Evolutionary conservation across 2,888 invertebrate species (phyloP).

Genomic region (Harmothoe impar): DNA sequence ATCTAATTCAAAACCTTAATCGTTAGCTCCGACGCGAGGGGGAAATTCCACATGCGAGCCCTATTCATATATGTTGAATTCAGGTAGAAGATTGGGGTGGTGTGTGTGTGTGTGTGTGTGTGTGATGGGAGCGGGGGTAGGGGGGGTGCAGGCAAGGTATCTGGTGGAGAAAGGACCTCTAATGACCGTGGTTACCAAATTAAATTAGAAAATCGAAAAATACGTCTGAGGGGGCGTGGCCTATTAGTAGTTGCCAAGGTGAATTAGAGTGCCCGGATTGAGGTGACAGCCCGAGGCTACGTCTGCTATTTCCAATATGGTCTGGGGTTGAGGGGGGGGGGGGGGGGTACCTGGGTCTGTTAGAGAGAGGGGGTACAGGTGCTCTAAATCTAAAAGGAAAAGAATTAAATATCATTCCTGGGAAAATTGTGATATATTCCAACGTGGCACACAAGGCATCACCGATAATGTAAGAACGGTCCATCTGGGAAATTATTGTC

Average conservation of each 20-base stretch:
- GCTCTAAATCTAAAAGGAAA: too few relatives aligned
- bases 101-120: too few relatives aligned
- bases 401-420: too few relatives aligned
- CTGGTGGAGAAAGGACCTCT: background rate
- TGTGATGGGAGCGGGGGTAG: too few relatives aligned
- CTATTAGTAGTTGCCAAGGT: constrained; percentile 13
- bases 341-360: background rate
- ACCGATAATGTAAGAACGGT: too few relatives aligned
- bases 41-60: constrained; percentile 13
- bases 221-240: constrained; percentile 5
- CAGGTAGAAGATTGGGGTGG: background rate
- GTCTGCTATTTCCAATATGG: background rate
- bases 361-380: background rate
- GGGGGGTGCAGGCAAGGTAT: background rate
- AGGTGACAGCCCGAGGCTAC: background rate
- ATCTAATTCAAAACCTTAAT: constrained; percentile 14
- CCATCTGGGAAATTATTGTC: too few relatives aligned
- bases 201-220: constrained; percentile 33
- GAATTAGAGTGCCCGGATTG: constrained; percentile 13
- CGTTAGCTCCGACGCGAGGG: background rate
- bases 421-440: too few relatives aligned
- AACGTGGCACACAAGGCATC: too few relatives aligned
- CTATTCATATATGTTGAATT: background rate
- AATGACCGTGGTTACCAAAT: background rate
- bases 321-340: background rate